A percentile compares a stretch with the other conserved stretches of the same genome.
Evolutionary conservation across 2,888 invertebrate species (phyloP).

Genomic region (Ormyrus thymus): DNA sequence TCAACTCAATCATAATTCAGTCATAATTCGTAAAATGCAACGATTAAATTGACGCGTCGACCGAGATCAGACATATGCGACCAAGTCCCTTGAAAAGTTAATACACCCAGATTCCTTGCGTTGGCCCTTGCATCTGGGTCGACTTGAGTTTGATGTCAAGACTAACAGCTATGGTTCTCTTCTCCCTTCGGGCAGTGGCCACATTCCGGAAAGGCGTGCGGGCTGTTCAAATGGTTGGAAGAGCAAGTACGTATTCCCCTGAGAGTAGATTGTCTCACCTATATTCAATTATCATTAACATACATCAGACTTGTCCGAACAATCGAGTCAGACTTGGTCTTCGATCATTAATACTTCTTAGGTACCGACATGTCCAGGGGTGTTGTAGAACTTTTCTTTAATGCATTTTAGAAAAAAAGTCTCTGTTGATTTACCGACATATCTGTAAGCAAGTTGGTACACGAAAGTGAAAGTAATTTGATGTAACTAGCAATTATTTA

Average conservation of each 20-base stretch:
- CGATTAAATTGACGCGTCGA: conserved; percentile 35
- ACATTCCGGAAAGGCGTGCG: conserved; percentile 99
- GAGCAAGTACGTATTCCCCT: conserved; percentile 94
- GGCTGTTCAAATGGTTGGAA: conserved; percentile 98
- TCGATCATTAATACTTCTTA: conserved; percentile 14
- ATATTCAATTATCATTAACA: conserved; percentile 59
- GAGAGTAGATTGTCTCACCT: conserved; percentile 74
- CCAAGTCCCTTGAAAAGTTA: conserved; percentile 7
- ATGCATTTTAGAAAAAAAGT: too few species aligned
- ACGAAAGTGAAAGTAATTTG: too few species aligned
- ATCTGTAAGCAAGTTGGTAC: too few species aligned
- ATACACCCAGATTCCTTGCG: conserved; percentile 35
- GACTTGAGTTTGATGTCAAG: conserved; percentile 68
- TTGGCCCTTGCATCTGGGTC: conserved; percentile 67
- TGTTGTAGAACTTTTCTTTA: too few species aligned
- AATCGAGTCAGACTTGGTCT: conserved; percentile 31
- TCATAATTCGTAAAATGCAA: too few species aligned
- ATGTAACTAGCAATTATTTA: too few species aligned
- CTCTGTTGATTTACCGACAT: too few species aligned
- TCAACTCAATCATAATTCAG: not conserved
- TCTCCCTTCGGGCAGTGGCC: conserved; percentile 88
- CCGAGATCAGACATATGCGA: conserved; percentile 50
- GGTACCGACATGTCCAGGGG: too few species aligned
- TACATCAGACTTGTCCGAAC: conserved; percentile 4
- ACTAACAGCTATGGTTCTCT: conserved; percentile 77